Conservation (phyloP, 2,888 invertebrate species). For the Ommatoiulus sabulosus region DNA sequence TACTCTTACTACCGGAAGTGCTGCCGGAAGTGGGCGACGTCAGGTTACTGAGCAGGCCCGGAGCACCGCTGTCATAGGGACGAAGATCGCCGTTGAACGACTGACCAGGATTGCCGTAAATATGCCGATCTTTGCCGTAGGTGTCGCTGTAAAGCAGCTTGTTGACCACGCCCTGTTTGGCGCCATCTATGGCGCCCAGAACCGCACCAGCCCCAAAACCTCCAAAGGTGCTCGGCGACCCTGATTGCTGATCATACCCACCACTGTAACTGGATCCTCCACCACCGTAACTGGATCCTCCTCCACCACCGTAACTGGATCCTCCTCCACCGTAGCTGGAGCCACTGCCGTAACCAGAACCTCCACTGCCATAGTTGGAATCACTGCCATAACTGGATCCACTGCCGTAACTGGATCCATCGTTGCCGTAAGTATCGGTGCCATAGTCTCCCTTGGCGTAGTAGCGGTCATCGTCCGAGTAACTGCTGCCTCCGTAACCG, state of each 20-base stretch:
- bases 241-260: slow-evolving; percentile 49
- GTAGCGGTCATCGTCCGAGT: neutral
- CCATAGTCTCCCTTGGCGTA: slow-evolving; percentile 9
- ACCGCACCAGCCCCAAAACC: slow-evolving; percentile 53
- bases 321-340: neutral
- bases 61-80: slow-evolving; percentile 46
- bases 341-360: neutral
- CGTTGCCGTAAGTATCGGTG: neutral
- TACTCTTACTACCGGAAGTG: neutral
- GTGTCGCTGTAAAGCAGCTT: slow-evolving; percentile 45
- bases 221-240: slow-evolving; percentile 42
- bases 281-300: neutral
- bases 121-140: slow-evolving; percentile 31
- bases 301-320: neutral
- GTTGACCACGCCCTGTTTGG: slow-evolving; percentile 39
- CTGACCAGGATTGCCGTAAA: slow-evolving; percentile 48
- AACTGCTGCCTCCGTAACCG: slow-evolving; percentile 8
- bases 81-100: slow-evolving; percentile 16
- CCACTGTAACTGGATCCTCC: slow-evolving; percentile 50
- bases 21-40: neutral
- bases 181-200: slow-evolving; percentile 47
- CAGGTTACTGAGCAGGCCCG: slow-evolving; percentile 49
- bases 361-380: slow-evolving; percentile 22
- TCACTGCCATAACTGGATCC: slow-evolving; percentile 31
- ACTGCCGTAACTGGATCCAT: neutral